A percentile compares a stretch with the other conserved stretches of the same genome.
Conservation (phyloP, 2,113 vertebrate genomes). For the Semnornis frantzii region DNA sequence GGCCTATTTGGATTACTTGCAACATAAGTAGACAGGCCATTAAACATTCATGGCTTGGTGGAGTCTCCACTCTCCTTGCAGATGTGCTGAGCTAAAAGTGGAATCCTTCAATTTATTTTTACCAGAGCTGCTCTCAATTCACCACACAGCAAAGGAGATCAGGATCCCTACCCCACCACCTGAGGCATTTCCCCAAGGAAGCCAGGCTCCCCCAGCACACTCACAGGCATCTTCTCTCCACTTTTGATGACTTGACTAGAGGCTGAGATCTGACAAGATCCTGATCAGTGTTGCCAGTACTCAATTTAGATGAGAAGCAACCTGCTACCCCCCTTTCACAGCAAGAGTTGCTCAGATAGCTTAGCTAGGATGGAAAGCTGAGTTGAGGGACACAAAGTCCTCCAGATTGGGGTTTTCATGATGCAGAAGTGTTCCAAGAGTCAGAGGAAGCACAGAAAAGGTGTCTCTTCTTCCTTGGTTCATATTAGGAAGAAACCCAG, state of each 20-base stretch:
- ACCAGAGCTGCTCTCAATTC: not conserved
- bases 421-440: not conserved
- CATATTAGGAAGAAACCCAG: not conserved
- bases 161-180: not conserved
- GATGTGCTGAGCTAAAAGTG: not conserved
- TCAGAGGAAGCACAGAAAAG: not conserved
- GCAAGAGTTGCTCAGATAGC: not conserved
- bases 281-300: not conserved
- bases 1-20: conserved; percentile 22
- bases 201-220: not conserved
- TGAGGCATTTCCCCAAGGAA: not conserved
- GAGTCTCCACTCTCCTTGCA: not conserved
- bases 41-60: conserved; percentile 25
- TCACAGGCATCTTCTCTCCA: not conserved
- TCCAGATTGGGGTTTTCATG: not conserved
- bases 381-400: not conserved
- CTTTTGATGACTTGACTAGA: not conserved
- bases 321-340: rapidly evolving
- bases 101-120: conserved; percentile 16
- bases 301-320: not conserved
- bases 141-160: not conserved
- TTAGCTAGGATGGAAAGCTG: not conserved
- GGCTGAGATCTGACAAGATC: not conserved
- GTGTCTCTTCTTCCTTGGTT: not conserved
- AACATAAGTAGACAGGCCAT: not conserved